Conservation (phyloP, 92 coral and sea anemone genomes). For the Porites rus region DNA sequence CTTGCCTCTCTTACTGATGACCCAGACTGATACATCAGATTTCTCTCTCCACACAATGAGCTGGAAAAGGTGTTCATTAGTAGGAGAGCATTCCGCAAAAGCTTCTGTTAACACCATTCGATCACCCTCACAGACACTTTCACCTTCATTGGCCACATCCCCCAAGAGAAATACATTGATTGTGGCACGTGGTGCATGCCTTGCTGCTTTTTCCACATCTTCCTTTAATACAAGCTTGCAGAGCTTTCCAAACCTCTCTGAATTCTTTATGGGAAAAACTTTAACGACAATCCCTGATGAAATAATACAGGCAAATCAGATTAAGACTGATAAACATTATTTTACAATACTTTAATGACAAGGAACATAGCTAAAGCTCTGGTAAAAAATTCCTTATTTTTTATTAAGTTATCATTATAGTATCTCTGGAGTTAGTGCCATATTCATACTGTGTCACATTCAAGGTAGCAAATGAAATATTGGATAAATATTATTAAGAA, state of each 20-base stretch:
- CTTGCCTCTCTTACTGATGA: constrained; percentile 26
- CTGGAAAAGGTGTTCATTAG: constrained; percentile 39
- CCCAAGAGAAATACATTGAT: constrained; percentile 53
- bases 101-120: constrained; percentile 43
- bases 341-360: too few relatives aligned
- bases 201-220: constrained; percentile 19
- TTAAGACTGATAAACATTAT: neutral
- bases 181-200: neutral
- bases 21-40: constrained; percentile 35
- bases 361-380: too few relatives aligned
- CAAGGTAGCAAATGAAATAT: too few relatives aligned
- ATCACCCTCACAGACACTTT: constrained; percentile 41
- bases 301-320: neutral
- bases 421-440: too few relatives aligned
- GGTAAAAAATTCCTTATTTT: too few relatives aligned
- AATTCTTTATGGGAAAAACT: constrained; percentile 44
- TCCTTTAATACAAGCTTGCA: constrained; percentile 61
- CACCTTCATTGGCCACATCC: constrained; percentile 55
- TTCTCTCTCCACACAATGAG: constrained; percentile 30
- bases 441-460: too few relatives aligned
- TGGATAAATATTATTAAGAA: too few relatives aligned
- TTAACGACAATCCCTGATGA: constrained; percentile 53
- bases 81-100: constrained; percentile 43
- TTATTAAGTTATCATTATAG: too few relatives aligned
- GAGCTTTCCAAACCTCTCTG: constrained; percentile 50